Conservation (phyloP, 1,140 invertebrate species). For the Chironomus tepperi region DNA sequence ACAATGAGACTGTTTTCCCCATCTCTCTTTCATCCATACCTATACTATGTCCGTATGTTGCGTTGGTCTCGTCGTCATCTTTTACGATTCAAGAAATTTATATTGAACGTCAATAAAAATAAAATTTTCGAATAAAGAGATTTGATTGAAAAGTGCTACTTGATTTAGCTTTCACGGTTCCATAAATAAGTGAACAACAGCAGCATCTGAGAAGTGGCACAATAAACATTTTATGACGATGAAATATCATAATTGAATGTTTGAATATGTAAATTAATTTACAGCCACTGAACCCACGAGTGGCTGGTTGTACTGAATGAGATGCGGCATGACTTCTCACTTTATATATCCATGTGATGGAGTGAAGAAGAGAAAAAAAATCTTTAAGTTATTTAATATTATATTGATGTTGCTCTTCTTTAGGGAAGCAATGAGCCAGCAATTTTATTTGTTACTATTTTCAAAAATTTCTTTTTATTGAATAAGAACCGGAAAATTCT, state of each 20-base stretch:
- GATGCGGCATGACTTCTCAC: background rate
- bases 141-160: conserved; percentile 24
- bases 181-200: conserved; percentile 11
- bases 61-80: background rate
- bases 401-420: background rate
- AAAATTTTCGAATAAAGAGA: background rate
- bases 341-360: background rate
- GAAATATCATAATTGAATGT: conserved; percentile 21
- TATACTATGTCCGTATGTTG: background rate
- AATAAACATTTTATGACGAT: conserved; percentile 20
- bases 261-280: conserved; percentile 24
- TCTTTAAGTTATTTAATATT: no score
- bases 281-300: conserved; percentile 11
- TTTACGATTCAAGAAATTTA: conserved; percentile 18
- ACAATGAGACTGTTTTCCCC: background rate
- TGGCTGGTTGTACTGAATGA: background rate
- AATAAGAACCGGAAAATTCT: no score
- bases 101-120: conserved; percentile 20
- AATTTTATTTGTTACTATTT: background rate
- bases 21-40: background rate
- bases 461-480: background rate
- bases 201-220: background rate
- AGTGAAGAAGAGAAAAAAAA: no score
- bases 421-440: background rate
- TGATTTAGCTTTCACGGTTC: conserved; percentile 18